Evolutionary conservation across 2,113 vertebrate species (phyloP).

Genomic region (Rhinopithecus roxellana): DNA sequence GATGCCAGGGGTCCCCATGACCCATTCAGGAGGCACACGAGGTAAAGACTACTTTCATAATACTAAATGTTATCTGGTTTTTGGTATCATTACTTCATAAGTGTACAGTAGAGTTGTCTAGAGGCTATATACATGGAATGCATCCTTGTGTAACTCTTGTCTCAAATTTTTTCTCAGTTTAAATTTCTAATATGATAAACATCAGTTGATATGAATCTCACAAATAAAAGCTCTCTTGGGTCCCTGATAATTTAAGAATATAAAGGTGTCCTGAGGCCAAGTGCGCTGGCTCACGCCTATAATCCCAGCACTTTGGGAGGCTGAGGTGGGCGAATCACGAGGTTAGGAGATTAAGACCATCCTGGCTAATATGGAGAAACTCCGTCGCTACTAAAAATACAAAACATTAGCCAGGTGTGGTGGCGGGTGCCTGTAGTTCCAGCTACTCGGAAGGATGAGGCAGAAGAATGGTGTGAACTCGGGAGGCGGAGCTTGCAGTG

Average conservation of each 20-base stretch:
- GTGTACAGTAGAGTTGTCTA: neutral
- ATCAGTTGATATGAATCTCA: neutral
- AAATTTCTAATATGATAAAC: conserved; percentile 2
- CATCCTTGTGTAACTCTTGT: neutral
- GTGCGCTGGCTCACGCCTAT: too few relatives aligned
- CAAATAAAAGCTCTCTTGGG: neutral
- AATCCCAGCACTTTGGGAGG: too few relatives aligned
- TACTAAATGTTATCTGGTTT: neutral
- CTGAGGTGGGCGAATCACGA: too few relatives aligned
- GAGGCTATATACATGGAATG: neutral
- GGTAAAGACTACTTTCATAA: neutral
- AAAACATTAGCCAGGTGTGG: too few relatives aligned
- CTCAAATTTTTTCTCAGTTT: conserved; percentile 17
- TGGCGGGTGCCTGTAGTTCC: too few relatives aligned
- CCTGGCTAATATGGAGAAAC: too few relatives aligned
- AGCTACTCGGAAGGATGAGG: too few relatives aligned
- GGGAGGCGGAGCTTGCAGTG: too few relatives aligned
- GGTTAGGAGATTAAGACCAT: too few relatives aligned
- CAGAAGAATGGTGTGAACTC: too few relatives aligned
- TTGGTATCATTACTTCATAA: neutral
- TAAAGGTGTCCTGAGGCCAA: neutral
- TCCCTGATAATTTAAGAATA: neutral
- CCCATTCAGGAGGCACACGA: neutral
- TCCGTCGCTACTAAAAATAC: too few relatives aligned
- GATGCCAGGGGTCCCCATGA: neutral